These are phyloP conservation scores for Heterodera filipjevi DNA, from an alignment of 2,888 invertebrate genomes.

Conservation along the genomic window DNA sequence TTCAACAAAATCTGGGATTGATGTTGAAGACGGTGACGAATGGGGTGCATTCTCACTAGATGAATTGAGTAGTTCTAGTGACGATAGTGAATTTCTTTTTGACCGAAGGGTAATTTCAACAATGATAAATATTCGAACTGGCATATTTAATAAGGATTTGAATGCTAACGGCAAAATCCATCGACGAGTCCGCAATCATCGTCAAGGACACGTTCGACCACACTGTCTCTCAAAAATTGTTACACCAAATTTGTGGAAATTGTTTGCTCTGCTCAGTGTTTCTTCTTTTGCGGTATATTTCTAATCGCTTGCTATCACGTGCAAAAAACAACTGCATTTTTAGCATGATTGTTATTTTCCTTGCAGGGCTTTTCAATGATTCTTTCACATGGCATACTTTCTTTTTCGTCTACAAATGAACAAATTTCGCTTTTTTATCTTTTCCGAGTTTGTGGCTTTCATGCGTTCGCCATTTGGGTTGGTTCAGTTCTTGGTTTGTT, in stretches of 20 bases:
- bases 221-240: background rate
- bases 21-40: background rate
- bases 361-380: conserved; percentile 4
- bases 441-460: background rate
- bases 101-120: background rate
- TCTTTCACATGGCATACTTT: background rate
- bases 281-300: conserved; percentile 11
- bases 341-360: background rate
- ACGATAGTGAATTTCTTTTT: conserved; percentile 23
- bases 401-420: background rate
- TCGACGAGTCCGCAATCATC: background rate
- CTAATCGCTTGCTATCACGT: too few relatives aligned
- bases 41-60: conserved; percentile 6
- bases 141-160: background rate
- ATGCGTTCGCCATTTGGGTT: conserved; percentile 9
- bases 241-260: conserved; percentile 14
- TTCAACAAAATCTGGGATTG: background rate
- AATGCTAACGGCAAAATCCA: background rate
- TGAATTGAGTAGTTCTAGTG: conserved; percentile 18
- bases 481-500: conserved; percentile 16
- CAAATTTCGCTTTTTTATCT: background rate
- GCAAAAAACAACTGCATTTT: too few relatives aligned
- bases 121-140: background rate
- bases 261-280: background rate
- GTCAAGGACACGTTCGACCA: background rate